phyloP scores from a whole-genome alignment of 2,797 vertebrate genomes.

The Furcifer pardalis region DNA sequence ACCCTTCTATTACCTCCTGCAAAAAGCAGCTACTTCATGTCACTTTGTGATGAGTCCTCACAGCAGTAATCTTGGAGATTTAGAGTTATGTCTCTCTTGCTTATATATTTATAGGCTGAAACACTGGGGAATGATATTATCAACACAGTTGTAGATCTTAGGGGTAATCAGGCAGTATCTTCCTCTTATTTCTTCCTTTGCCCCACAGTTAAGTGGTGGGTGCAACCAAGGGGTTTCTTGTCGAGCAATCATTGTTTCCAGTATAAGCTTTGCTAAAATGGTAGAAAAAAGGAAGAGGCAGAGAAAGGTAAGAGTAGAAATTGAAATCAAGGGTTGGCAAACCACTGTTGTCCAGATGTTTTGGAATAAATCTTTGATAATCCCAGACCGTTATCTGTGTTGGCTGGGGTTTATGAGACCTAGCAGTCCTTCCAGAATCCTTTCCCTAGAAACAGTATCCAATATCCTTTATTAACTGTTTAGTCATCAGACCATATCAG shows the following conservation, averaged over 20 bases:
- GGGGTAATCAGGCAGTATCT: background rate
- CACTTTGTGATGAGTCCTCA: background rate
- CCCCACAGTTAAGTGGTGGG: background rate
- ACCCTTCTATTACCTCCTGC: background rate
- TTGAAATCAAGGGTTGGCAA: background rate
- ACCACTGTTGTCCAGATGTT: no score
- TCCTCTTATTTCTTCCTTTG: background rate
- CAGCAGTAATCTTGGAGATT: background rate
- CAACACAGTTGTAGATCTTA: background rate
- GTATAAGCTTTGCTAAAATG: no score
- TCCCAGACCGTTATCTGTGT: no score
- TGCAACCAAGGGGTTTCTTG: no score
- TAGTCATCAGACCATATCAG: no score
- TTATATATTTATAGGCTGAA: background rate
- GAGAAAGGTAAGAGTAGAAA: no score
- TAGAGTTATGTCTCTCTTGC: background rate
- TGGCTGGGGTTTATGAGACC: no score
- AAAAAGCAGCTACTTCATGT: background rate
- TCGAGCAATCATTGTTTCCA: no score
- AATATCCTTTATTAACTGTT: no score
- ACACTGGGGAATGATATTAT: background rate
- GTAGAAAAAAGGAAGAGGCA: background rate
- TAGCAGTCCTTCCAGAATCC: slow-evolving; percentile 33
- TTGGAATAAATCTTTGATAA: no score
- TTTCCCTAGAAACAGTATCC: slow-evolving; percentile 49